phyloP scores from a whole-genome alignment of 2,113 vertebrate genomes.

The Solea senegalensis region DNA sequence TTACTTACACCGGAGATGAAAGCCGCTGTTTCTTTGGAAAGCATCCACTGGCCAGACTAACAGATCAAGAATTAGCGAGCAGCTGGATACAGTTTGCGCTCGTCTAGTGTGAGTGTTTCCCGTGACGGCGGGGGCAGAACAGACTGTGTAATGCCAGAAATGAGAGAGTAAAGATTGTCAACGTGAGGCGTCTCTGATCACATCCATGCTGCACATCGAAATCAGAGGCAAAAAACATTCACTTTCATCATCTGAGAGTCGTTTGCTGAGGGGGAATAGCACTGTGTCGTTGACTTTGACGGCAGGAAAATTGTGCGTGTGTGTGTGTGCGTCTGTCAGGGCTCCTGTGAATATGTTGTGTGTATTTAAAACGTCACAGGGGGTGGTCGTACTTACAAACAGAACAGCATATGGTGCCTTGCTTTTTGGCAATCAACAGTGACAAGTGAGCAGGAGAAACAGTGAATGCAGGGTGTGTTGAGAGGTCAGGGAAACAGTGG shows the following conservation, averaged over 20 bases:
- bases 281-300: slow-evolving; percentile 65
- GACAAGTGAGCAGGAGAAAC: slow-evolving; percentile 84
- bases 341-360: slow-evolving; percentile 25
- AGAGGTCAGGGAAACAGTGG: slow-evolving; percentile 49
- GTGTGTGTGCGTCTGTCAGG: slow-evolving; percentile 32
- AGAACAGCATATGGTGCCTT: slow-evolving; percentile 89
- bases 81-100: slow-evolving; percentile 72
- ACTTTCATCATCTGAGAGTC: slow-evolving; percentile 79
- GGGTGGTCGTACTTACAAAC: slow-evolving; percentile 82
- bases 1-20: slow-evolving; percentile 19
- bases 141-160: slow-evolving; percentile 63
- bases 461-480: slow-evolving; percentile 66
- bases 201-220: slow-evolving; percentile 63
- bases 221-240: slow-evolving; percentile 69
- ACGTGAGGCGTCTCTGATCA: slow-evolving; percentile 71
- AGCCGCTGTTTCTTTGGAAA: slow-evolving; percentile 40
- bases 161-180: slow-evolving; percentile 32
- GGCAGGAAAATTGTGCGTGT: slow-evolving; percentile 46
- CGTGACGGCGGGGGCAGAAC: slow-evolving; percentile 40
- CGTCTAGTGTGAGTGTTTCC: slow-evolving; percentile 59
- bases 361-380: slow-evolving; percentile 65
- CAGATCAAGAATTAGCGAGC: slow-evolving; percentile 70
- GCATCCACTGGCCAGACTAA: slow-evolving; percentile 44
- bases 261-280: slow-evolving; percentile 64
- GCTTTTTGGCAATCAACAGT: slow-evolving; percentile 87